Evolutionary conservation across 2,888 invertebrate genomes (phyloP).

Genomic region (Conomelus anceps): DNA sequence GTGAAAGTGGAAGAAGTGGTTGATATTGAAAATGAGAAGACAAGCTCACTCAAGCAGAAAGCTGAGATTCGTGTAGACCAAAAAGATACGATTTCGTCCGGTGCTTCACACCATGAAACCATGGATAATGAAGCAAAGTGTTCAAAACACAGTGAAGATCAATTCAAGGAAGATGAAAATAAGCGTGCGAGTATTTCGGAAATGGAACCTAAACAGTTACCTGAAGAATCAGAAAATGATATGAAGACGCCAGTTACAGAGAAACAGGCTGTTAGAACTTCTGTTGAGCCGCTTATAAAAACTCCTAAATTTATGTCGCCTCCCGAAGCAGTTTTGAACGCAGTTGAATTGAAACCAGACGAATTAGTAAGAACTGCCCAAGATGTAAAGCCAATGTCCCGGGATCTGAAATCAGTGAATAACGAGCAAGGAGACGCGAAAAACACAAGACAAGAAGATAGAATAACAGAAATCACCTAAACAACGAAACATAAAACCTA

Average conservation of each 20-base stretch:
- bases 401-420: slow-evolving; percentile 26
- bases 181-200: neutral
- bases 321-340: slow-evolving; percentile 19
- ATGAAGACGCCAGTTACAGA: slow-evolving; percentile 15
- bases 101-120: neutral
- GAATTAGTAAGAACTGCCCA: neutral
- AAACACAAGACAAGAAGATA: neutral
- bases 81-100: neutral
- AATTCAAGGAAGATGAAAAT: slow-evolving; percentile 3
- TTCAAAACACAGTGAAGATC: slow-evolving; percentile 39
- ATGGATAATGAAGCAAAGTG: neutral
- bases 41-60: neutral
- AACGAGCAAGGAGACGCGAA: neutral
- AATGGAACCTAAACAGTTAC: neutral
- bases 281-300: slow-evolving; percentile 26
- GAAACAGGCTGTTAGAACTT: neutral
- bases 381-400: slow-evolving; percentile 26
- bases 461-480: neutral
- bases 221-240: slow-evolving; percentile 30
- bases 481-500: neutral
- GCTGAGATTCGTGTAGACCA: neutral
- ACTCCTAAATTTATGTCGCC: slow-evolving; percentile 23
- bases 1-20: neutral
- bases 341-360: slow-evolving; percentile 8
- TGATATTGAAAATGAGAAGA: neutral